Evolutionary conservation across 2,888 invertebrate species (phyloP).

Genomic region (Mythimna ferrago): DNA sequence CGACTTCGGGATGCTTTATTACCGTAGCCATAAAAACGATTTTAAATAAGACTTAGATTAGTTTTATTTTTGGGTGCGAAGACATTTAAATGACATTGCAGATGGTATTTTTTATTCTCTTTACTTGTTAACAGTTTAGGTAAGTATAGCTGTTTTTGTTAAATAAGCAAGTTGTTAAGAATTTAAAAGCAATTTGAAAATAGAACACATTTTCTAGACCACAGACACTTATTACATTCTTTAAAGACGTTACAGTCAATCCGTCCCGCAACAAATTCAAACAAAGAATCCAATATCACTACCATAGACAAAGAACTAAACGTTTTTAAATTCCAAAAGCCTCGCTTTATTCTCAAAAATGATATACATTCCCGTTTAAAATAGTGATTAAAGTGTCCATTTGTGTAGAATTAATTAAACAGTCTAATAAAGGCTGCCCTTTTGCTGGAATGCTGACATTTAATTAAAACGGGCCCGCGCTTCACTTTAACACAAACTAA

Average conservation of each 20-base stretch:
- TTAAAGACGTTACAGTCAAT: background rate
- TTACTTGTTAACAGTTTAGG: constrained; percentile 15
- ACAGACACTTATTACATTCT: background rate
- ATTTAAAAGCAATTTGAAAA: constrained; percentile 1
- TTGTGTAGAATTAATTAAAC: constrained; percentile 67
- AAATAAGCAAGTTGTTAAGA: background rate
- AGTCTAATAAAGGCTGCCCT: constrained; percentile 80
- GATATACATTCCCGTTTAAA: constrained; percentile 69
- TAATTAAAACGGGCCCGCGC: constrained; percentile 75
- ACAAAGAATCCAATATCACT: constrained; percentile 49
- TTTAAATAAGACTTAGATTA: constrained; percentile 66
- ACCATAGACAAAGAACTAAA: constrained; percentile 48
- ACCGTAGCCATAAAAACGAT: constrained; percentile 58
- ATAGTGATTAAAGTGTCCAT: constrained; percentile 69
- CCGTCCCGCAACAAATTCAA: constrained; percentile 10
- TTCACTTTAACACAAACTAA: constrained; percentile 74
- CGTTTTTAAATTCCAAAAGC: constrained; percentile 47
- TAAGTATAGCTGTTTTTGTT: background rate
- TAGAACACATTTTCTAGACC: background rate
- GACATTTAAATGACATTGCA: constrained; percentile 44
- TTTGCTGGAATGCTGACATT: constrained; percentile 85
- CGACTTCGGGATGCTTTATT: constrained; percentile 65
- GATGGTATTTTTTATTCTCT: constrained; percentile 22
- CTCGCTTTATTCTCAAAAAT: constrained; percentile 64
- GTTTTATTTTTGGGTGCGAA: constrained; percentile 52